Evolutionary conservation across 92 coral and sea anemone genomes (phyloP).

Genomic region (Porites evermanni): DNA sequence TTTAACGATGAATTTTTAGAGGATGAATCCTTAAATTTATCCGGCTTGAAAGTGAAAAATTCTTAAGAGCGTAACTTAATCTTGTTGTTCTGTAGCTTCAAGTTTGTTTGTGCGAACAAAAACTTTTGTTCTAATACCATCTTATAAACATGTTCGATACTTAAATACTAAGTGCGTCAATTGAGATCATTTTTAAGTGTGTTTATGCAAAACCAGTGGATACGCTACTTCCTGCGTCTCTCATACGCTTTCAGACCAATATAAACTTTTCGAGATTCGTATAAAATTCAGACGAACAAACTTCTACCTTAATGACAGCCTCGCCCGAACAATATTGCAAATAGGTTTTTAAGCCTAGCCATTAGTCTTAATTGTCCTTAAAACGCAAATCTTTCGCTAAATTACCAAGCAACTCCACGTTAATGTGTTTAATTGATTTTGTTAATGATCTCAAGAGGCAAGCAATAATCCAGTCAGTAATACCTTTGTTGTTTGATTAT

Average conservation of each 20-base stretch:
- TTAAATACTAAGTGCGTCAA: background rate
- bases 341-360: constrained; percentile 6
- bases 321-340: background rate
- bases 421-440: constrained; percentile 12
- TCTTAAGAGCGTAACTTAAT: background rate
- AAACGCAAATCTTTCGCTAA: background rate
- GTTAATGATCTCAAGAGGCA: constrained; percentile 24
- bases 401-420: background rate
- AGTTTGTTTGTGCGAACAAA: background rate
- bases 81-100: background rate
- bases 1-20: background rate
- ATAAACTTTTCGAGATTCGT: background rate
- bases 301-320: background rate
- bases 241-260: background rate
- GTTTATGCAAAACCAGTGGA: background rate
- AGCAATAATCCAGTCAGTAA: constrained; percentile 23
- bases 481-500: constrained; percentile 27
- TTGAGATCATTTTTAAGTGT: constrained; percentile 7
- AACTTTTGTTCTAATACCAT: background rate
- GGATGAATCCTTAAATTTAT: background rate
- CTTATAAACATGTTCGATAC: background rate
- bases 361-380: background rate
- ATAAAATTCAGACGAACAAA: background rate
- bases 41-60: background rate
- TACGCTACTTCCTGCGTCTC: background rate